Evolutionary conservation across 64 coral and sea anemone species (phyloP), one percentile per base, ranked within the genome.

Genomic region (Stichodactyla mertensii): DNA sequence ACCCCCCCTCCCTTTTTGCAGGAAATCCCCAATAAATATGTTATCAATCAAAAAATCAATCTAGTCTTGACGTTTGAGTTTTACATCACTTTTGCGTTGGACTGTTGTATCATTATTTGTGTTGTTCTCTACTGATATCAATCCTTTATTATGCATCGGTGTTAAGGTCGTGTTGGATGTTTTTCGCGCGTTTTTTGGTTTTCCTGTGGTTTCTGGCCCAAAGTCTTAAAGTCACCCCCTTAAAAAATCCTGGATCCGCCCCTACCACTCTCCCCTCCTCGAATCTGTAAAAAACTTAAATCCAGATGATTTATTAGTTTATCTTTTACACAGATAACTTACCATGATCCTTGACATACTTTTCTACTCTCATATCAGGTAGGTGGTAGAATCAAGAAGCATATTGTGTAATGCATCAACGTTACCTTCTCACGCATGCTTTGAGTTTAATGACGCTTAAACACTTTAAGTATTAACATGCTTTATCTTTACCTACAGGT

Each of bases 401-500:
- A 45, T 45, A 7, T 74, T 13, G 69, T 74, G 26, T 74, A 27
- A 74, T 74, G 26, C 69, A 31, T 74, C 69, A 74, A 13, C 10
- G 36, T 74, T 31, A 31, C 10, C 69, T 66, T 27, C n/a, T 74
- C 10, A 27, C 69, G 69, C 26, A 27, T 66, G 62, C 19, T n/a
- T 31, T 74, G 69, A 27, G n/a, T 74, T 74, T 10, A 27, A 74
- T 74, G 26, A 74, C 24, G 56, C 64, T 24, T 69, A 22, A 69
- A 69, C 19, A 23, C 64, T 69, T 6, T 69, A 22, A 20, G 19
- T n/a, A 4, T 74, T n/a, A 26, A 31, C 23, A 27, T 45, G 36
- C 36, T 45, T 74, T 74, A 74, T 74, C 69, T 74, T 74, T 74
- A 71, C 69, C 69, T 31, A 74, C 69, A 74, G 69, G 7, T 23